Evolutionary conservation across 2,888 invertebrate species (phyloP), one percentile per base, ranked within the genome.

Genomic region (Dasysyrphus albostriatus): DNA sequence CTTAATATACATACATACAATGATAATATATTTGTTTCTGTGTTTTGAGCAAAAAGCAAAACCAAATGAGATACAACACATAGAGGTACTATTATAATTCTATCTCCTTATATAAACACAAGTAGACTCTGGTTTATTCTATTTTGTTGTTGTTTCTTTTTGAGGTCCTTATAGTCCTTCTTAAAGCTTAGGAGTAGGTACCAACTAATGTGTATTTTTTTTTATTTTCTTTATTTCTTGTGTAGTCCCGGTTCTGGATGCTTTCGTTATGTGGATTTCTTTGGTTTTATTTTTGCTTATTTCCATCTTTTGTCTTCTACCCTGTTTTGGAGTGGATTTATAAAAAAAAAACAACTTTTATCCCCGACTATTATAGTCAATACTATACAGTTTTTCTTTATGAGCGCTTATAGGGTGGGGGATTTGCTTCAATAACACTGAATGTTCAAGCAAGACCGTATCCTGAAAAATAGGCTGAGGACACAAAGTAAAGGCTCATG

Each of bases 291-390:
- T 72, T 65, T n/a, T 76, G 56, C 72, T 85, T 77, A 73, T 73
- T 82, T 77, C 34, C 49, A 58, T 73, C 72, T 77, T 81, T 85
- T 85, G 81, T 85, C 37, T 81, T 42, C 29, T 32, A 54, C 24
- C 37, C 76, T 47, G 24, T 67, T 75, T 24, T 72, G 34, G 70
- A 82, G 81, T 67, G 59, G 72, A 56, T 37, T 69, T 63, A 83
- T 74, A 39, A 39, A 34, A 32, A 67, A 69, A 83, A 82, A 69
- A 69, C 69, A 82, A 73, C 47, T 24, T 24, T 24, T 63, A 77
- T 70, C 74, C 82, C 19, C 32, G 73, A 67, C 73, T 73, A 85
- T 82, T 58, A 63, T 72, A 54, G 69, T 54, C 84, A 77, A 73
- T 85, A 73, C 24, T 34, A 14, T 54, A 39, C n/a, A 77, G 65